phyloP scores from a whole-genome alignment of 2,113 vertebrate species.

The Picathartes gymnocephalus region DNA sequence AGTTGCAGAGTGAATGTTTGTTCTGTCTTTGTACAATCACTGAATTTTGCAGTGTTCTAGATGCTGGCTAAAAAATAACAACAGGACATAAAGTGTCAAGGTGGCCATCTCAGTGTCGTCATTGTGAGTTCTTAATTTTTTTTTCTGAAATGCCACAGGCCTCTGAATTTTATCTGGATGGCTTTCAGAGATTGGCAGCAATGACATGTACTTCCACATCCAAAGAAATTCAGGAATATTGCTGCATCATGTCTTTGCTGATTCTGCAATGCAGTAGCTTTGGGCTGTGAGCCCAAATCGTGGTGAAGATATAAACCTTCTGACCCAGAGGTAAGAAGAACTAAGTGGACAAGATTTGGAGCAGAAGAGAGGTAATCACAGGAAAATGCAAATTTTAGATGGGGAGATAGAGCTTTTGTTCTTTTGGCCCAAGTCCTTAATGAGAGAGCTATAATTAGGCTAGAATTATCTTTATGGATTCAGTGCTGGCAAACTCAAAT shows the following conservation, averaged over 20 bases:
- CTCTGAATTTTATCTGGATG: neutral
- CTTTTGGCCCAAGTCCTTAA: neutral
- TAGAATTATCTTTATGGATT: neutral
- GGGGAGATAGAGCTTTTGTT: neutral
- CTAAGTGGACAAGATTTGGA: neutral
- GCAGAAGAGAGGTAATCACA: neutral
- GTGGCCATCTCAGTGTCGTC: neutral
- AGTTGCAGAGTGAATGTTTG: neutral
- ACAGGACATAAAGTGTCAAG: neutral
- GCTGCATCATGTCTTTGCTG: constrained; percentile 32
- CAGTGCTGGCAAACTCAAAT: neutral
- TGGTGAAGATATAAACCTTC: neutral
- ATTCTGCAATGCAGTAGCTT: constrained; percentile 47
- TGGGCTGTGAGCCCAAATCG: constrained; percentile 17
- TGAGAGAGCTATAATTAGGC: neutral
- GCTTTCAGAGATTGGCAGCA: neutral
- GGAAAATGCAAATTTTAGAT: neutral
- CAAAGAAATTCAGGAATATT: neutral
- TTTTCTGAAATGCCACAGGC: neutral
- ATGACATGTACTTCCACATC: neutral
- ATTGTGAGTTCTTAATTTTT: neutral
- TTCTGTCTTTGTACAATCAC: neutral
- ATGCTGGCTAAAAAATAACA: neutral
- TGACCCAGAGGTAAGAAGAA: neutral
- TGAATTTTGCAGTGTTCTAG: neutral